Evolutionary conservation across 1,140 invertebrate species (phyloP), one percentile per base, ranked within the genome.

Genomic region (Gryon sp.): DNA sequence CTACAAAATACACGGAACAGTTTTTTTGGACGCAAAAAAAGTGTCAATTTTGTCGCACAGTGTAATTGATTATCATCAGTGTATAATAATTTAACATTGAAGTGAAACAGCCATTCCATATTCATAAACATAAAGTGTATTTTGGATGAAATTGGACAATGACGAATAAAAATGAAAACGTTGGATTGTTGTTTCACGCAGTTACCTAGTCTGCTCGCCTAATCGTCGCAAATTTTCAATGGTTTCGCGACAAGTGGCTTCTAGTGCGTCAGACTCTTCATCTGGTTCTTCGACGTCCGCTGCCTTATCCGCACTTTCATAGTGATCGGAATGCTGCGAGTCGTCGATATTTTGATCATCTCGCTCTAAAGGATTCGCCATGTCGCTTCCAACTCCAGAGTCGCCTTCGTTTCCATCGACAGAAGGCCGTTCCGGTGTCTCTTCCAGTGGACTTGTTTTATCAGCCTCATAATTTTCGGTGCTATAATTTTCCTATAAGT

Each of bases 341-440:
- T 89, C 86, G 22, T 89, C 87, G 18, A 84, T 82, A 69, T 85
- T 87, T 72, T 88, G 85, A 80, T 89, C 87, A 30, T 89, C 88
- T 48, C 81, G 83, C 30, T 89, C 88, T 26, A 80, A 76, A 18
- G 85, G 82, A 80, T 89, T 88, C 24, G 83, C 84, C 82, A 85
- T 87, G 79, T 89, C 88, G 76, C 88, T 89, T 8, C 88, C 88
- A 65, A 89, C 88, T 9, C 87, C 88, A 9, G 88, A 89, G 43
- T 89, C 88, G 6, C 82, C 85, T 50, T 89, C 88, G 19, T 88
- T 88, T 16, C 82, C 62, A 59, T 89, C 87, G 66, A 84, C 76
- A 40, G 83, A 84, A 16, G 83, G 82, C 57, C 82, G 81, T 19
- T 88, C 87, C 75, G 80, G 72, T 8, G 4, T 82, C 16, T 85